Evolutionary conservation across 1,140 invertebrate genomes (phyloP).

Genomic region (Rhynchophorus ferrugineus): DNA sequence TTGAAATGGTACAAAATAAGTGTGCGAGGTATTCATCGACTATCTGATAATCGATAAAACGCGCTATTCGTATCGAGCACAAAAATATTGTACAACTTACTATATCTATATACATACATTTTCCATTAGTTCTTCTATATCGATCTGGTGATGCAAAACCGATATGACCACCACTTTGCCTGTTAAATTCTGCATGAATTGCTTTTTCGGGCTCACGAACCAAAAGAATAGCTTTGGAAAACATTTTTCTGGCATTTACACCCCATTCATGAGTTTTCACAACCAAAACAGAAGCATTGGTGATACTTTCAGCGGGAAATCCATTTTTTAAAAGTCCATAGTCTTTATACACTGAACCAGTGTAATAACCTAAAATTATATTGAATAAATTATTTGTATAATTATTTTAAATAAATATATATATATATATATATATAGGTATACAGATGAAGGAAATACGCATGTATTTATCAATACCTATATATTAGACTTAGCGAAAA

Average conservation of each 20-base stretch:
- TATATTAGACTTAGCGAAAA: no score
- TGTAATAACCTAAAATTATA: constrained; percentile 58
- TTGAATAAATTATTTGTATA: no score
- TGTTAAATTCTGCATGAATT: constrained; percentile 66
- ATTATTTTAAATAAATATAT: no score
- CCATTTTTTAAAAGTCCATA: constrained; percentile 64
- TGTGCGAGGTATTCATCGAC: no score
- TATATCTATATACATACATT: constrained; percentile 51
- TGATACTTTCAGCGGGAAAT: constrained; percentile 69
- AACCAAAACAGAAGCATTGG: constrained; percentile 65
- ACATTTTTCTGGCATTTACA: constrained; percentile 48
- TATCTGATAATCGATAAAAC: no score
- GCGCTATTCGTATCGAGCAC: no score
- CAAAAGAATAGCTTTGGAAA: constrained; percentile 59
- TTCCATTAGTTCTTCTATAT: constrained; percentile 52
- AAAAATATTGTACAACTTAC: no score
- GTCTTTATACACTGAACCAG: constrained; percentile 73
- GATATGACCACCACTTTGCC: constrained; percentile 62
- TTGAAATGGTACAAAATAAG: no score
- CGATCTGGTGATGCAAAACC: constrained; percentile 59
- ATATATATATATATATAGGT: no score
- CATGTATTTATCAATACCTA: no score
- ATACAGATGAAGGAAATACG: no score
- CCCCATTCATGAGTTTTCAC: constrained; percentile 77
- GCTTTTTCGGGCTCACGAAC: constrained; percentile 63